These are phyloP conservation scores for Pseudorasbora parva DNA, from an alignment of 2,113 vertebrate species.

Conservation along the genomic window DNA sequence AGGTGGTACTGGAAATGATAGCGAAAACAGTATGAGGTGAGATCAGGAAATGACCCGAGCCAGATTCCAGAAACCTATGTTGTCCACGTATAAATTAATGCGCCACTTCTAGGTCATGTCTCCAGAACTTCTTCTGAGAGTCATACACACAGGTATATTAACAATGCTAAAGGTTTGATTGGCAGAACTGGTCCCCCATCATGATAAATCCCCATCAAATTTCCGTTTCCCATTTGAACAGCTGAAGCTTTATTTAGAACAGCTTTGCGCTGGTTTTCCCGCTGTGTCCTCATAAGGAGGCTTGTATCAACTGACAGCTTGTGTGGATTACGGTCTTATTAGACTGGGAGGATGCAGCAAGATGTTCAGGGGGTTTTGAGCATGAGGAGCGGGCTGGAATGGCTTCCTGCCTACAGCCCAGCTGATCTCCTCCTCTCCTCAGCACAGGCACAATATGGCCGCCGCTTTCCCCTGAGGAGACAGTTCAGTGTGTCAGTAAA, in stretches of 20 bases:
- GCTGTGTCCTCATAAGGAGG: conserved; percentile 74
- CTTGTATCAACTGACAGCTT: conserved; percentile 84
- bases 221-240: conserved; percentile 64
- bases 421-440: conserved; percentile 68
- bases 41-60: not conserved
- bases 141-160: conserved; percentile 44
- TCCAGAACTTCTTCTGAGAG: not conserved
- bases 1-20: not conserved
- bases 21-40: not conserved
- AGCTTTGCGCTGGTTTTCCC: conserved; percentile 65
- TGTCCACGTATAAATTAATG: too few relatives aligned
- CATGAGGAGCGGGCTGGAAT: conserved; percentile 68
- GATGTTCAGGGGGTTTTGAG: conserved; percentile 78
- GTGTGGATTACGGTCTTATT: conserved; percentile 83
- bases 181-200: conserved; percentile 29
- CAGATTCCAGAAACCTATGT: not conserved
- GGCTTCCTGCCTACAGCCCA: conserved; percentile 70
- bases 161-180: conserved; percentile 43
- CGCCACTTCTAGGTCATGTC: not conserved
- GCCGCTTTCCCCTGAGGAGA: conserved; percentile 49
- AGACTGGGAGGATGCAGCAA: conserved; percentile 79
- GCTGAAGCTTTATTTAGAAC: conserved; percentile 78
- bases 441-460: conserved; percentile 79
- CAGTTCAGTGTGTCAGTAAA: conserved; percentile 55
- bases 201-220: conserved; percentile 59